These are phyloP conservation scores for Oostethus manadensis DNA, from an alignment of 2,113 vertebrate genomes.

Conservation along the genomic window DNA sequence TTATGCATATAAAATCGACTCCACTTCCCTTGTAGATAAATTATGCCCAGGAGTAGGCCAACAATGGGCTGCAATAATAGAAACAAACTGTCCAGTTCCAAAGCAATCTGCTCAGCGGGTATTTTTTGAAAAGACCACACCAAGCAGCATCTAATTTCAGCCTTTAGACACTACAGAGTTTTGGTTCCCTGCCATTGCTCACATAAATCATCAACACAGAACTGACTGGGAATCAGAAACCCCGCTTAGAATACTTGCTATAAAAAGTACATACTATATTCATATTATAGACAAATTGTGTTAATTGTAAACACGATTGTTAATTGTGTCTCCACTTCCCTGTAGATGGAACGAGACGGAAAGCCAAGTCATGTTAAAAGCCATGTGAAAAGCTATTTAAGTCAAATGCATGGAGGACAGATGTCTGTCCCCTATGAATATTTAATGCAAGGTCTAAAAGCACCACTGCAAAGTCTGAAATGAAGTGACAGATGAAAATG, in stretches of 20 bases:
- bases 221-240: neutral
- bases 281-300: neutral
- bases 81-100: neutral
- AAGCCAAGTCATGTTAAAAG: conserved; percentile 58
- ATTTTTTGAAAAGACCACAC: conserved; percentile 2
- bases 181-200: neutral
- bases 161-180: neutral
- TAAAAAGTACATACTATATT: neutral
- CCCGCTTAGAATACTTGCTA: neutral
- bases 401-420: conserved; percentile 33
- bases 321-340: neutral
- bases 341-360: conserved; percentile 1
- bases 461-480: conserved; percentile 79
- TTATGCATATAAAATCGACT: neutral
- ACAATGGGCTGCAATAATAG: neutral
- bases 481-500: conserved; percentile 84
- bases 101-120: neutral
- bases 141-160: conserved; percentile 7
- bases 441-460: conserved; percentile 89
- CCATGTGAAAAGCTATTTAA: conserved; percentile 62
- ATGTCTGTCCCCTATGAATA: conserved; percentile 79
- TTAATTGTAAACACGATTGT: neutral
- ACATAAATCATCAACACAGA: neutral
- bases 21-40: conserved; percentile 1
- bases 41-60: neutral